Conservation (phyloP, 1,140 invertebrate species). For the Drosophila lini region DNA sequence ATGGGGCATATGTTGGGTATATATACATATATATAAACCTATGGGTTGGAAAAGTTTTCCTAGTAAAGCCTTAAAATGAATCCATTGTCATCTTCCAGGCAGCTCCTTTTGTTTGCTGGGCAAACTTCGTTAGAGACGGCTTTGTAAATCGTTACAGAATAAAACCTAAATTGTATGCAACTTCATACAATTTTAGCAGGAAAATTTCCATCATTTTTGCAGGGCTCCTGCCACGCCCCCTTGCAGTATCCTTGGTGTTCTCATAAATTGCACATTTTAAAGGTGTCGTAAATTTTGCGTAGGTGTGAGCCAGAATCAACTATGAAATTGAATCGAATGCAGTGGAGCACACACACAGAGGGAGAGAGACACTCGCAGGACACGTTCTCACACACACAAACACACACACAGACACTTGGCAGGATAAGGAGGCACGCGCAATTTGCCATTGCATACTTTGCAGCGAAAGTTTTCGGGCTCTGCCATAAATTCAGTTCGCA, state of each 20-base stretch:
- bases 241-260: conserved; percentile 11
- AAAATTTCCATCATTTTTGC: conserved; percentile 29
- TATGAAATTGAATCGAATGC: conserved; percentile 65
- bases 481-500: conserved; percentile 59
- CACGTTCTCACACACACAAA: not conserved
- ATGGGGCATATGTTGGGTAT: conserved; percentile 1
- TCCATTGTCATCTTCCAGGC: not conserved
- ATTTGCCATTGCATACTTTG: conserved; percentile 66
- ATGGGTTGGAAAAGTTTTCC: too few relatives aligned
- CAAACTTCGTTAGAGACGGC: conserved; percentile 44
- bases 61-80: conserved; percentile 1
- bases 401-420: conserved; percentile 1
- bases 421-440: conserved; percentile 26
- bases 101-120: conserved; percentile 23
- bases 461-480: conserved; percentile 56
- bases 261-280: conserved; percentile 78
- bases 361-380: not conserved
- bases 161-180: conserved; percentile 32
- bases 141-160: conserved; percentile 42
- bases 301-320: conserved; percentile 58
- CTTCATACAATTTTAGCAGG: conserved; percentile 33
- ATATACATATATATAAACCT: not conserved
- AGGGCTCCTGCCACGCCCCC: conserved; percentile 1
- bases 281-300: conserved; percentile 77
- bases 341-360: conserved; percentile 9